These are phyloP conservation scores for Carassius gibelio DNA, from an alignment of 2,113 vertebrate species.

Conservation along the genomic window DNA sequence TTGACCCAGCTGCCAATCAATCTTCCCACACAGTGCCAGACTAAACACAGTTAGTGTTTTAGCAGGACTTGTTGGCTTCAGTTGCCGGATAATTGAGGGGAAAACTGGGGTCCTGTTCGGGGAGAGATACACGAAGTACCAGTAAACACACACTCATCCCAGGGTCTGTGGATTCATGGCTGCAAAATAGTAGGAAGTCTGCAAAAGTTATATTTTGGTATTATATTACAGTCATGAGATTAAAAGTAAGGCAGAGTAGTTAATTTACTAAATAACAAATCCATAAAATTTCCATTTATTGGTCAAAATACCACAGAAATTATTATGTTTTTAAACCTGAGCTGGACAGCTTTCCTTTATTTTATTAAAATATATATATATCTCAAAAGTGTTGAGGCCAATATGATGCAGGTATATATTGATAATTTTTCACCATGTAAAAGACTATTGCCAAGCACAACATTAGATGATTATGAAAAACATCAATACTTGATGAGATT, in stretches of 20 bases:
- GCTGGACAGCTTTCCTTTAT: not conserved
- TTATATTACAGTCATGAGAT: no score
- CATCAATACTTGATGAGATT: constrained; percentile 77
- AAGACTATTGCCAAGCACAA: constrained; percentile 53
- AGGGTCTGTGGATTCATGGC: not conserved
- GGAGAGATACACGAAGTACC: constrained; percentile 23
- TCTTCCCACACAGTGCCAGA: constrained; percentile 90
- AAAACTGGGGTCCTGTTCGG: constrained; percentile 45
- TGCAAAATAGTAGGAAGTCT: constrained; percentile 31
- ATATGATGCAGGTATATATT: constrained; percentile 34
- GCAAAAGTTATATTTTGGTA: constrained; percentile 8
- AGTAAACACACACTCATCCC: constrained; percentile 3
- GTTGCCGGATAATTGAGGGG: constrained; percentile 74
- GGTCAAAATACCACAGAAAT: not conserved
- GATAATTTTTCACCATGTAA: constrained; percentile 58
- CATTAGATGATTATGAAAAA: constrained; percentile 58
- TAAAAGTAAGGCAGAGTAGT: no score
- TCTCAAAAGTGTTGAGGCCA: no score
- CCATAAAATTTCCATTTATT: not conserved
- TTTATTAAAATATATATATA: no score
- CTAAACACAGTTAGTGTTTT: constrained; percentile 89
- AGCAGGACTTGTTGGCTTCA: constrained; percentile 86
- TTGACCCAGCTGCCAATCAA: constrained; percentile 97
- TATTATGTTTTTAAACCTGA: not conserved
- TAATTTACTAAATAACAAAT: no score